Conservation (phyloP, 2,797 vertebrate species). For the Siniperca obscura region DNA sequence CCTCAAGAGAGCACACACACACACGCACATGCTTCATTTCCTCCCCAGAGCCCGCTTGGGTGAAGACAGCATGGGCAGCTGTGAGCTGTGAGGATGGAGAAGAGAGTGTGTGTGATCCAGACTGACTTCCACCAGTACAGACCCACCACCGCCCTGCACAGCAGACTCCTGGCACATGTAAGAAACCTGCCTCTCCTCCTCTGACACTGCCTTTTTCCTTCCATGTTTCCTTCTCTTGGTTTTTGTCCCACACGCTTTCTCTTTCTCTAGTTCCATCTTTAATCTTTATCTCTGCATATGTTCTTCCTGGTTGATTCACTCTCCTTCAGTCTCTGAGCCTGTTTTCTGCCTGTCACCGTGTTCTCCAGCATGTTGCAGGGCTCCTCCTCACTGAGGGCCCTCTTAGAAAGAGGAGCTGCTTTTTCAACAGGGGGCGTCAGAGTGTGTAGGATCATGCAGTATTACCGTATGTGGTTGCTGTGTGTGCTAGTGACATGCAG, state of each 20-base stretch:
- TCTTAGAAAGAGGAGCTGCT: background rate
- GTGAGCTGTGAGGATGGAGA: conserved; percentile 86
- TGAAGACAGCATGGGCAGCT: conserved; percentile 82
- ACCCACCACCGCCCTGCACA: conserved; percentile 74
- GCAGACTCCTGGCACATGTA: conserved; percentile 80
- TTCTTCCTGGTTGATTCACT: background rate
- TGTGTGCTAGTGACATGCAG: background rate
- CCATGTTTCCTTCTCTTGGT: background rate
- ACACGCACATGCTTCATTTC: conserved; percentile 67
- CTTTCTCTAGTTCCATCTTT: background rate
- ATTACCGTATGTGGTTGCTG: background rate
- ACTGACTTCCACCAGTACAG: conserved; percentile 89
- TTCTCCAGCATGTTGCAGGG: conserved; percentile 10
- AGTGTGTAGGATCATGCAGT: conserved; percentile 3
- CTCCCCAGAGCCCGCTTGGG: conserved; percentile 67
- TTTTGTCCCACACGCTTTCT: background rate
- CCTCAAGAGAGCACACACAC: conserved; percentile 50
- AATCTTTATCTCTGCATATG: background rate
- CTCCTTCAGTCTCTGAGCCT: background rate
- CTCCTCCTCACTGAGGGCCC: conserved; percentile 48
- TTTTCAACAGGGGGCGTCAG: conserved; percentile 60
- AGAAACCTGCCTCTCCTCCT: conserved; percentile 61
- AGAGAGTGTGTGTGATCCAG: conserved; percentile 89
- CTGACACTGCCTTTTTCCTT: conserved; percentile 1
- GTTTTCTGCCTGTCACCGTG: conserved; percentile 17